Evolutionary conservation across 1,140 invertebrate species (phyloP), one percentile per base, ranked within the genome.

Genomic region (Drosophila nasuta): DNA sequence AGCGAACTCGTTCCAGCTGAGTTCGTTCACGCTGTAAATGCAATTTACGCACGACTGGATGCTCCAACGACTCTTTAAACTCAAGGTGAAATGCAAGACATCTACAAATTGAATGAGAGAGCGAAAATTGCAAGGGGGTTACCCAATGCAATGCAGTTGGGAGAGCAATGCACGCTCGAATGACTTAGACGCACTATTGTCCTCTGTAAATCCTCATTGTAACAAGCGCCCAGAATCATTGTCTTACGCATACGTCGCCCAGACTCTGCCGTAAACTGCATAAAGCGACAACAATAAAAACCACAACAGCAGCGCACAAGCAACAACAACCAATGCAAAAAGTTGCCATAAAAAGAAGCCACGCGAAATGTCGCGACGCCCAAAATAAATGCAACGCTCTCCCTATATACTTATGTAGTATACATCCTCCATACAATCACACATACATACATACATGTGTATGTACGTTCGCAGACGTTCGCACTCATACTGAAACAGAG

Each of bases 141-240:
- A 5, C 1, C 15, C 28, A 3, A 4, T 3, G 30, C 28, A 7
- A 5, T 54, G 62, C 48, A 45, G 0, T 62, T 33, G 28, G 15
- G 35, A 56, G 33, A 25, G 43, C 13, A 8, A 62, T 38, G 17
- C 59, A 72, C 33, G 56, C 15, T 65, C 70, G 20, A 10, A 11
- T 38, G 69, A 74, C 75, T 92, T 92, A 92, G 91, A 92, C 91
- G 91, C 91, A 92, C 91, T 92, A 92, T 92, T 92, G 91, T 92
- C 91, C 91, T 92, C 91, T 92, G 82, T 49, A 92, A 92, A 91
- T 92, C 91, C 91, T 92, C 87, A 89, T 91, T 89, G 87, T 89
- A 92, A 87, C 91, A 92, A 92, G 91, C 70, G 85, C 85, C 69
- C 91, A 92, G 91, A 92, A 92, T 88, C 83, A 89, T 83, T 78